Evolutionary conservation across 2,888 invertebrate genomes (phyloP), one percentile per base, ranked within the genome.

Genomic region (Odiellus spinosus): DNA sequence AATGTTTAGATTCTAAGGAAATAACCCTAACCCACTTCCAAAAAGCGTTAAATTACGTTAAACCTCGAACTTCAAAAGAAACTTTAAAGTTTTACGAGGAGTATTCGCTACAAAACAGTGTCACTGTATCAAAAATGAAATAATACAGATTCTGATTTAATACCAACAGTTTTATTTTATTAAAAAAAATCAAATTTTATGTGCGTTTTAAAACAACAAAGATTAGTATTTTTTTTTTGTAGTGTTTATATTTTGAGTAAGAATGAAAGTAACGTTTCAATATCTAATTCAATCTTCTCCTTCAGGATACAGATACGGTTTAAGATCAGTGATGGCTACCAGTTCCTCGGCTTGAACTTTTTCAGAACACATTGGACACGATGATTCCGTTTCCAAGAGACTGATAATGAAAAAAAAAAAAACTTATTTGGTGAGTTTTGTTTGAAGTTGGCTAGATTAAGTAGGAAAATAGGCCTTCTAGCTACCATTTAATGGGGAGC

Each of bases 11-110:
- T 6, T 76, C 78, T 21, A 58, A 67, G 11, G 61, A 63, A 47
- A 76, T 93, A 1, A 67, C 68, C 3, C 73, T 71, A 68, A 65
- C 68, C 35, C 81, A 91, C 69, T 90, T 93, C 64, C 70, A 74
- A 48, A 64, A 71, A 56, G 84, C 87, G 1, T 66, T 91, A 3
- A 66, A 71, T 41, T 68, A 76, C 45, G 77, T 88, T 1, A 74
- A 71, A 36, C 49, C 49, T 10, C 43, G 49, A 32, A 46, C 49
- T 15, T 44, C 49, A n/a, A n/a, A 26, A 44, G 49, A 49, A 45
- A 46, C 38, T 35, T 19, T 49, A 32, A 11, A 41, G 17, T 39
- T 41, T 36, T 49, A 44, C 44, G 42, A 49, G 38, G 40, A 45
- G 11, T 53, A 45, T 47, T 38, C 10, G 10, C 8, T 2, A 12